Base-by-base conservation (phyloP, 2,888 invertebrate species). In the Lepidochitona cinerea region DNA sequence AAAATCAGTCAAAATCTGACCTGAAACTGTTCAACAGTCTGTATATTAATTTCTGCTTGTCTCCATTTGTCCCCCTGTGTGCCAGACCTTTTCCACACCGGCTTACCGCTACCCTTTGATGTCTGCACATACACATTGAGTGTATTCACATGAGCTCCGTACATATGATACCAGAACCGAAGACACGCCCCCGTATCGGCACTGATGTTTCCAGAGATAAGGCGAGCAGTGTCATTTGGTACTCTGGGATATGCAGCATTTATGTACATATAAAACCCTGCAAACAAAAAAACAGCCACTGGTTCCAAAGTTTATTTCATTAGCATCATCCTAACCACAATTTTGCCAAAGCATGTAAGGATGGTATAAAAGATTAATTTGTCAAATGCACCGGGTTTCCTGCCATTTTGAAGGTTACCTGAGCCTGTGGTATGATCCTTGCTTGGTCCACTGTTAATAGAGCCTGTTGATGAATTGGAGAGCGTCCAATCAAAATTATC, bases 401-500 rank as follows among this genome's bases (percentile, higher is more conserved):
- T n/a, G n/a, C 23, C 41, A 18, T n/a, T 1, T 49, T 49, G 66
- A 49, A 49, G 23, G 78, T 73, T 66, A 86, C 87, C 75, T 66
- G 77, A 83, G 37, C 80, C 79, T 33, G 77, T 76, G 0, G 89
- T 88, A 75, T 88, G 88, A 68, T 89, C 89, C 37, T 37, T 69
- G 2, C 68, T 52, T 23, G 87, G 87, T 66, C 86, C 87, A 0
- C 86, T 85, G 37, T 70, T 71, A 29, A 33, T n/a, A n/a, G 80
- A 79, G 4, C 68, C 75, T 3, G 86, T 87, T 14, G 69, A 71
- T 0, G 85, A 85, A 41, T 75, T 79, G n/a, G 84, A 82, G 0
- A 84, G 78, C 7, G 83, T 70, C 89, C 89, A 89, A 72, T 88
- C 87, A 83, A 87, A 89, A 69, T 85, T 77, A 76, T 87, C 88